Percentiles rank a stretch among this genome's conserved stretches.
These are phyloP conservation scores for Anoura caudifer DNA, from an alignment of 2,113 vertebrate species.

Conservation along the genomic window DNA sequence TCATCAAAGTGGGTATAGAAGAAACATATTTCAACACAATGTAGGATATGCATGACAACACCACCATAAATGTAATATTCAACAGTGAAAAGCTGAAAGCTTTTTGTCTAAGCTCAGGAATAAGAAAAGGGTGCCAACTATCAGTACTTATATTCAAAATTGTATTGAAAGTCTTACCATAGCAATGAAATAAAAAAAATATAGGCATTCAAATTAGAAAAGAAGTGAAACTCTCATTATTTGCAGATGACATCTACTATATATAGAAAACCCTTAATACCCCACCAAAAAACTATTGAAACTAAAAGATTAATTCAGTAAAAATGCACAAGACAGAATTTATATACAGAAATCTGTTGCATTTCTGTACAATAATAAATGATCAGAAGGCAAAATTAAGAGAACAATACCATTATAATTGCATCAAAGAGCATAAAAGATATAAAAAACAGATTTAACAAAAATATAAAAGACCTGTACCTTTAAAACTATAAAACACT, in stretches of 20 bases:
- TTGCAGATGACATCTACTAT: neutral
- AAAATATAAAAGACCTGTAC: neutral
- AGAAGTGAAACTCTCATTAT: neutral
- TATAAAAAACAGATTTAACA: neutral
- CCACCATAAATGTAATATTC: neutral
- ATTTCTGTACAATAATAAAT: neutral
- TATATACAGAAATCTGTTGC: neutral
- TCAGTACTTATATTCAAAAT: neutral
- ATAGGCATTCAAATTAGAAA: neutral
- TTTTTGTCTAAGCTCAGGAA: neutral
- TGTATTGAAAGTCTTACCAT: neutral
- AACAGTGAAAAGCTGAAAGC: neutral
- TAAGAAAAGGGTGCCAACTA: neutral
- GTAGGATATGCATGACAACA: neutral
- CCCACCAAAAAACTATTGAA: neutral
- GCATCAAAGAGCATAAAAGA: neutral
- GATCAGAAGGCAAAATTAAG: neutral
- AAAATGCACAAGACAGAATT: neutral
- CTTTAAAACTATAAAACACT: neutral
- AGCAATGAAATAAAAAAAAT: neutral
- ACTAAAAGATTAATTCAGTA: neutral
- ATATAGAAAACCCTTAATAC: neutral
- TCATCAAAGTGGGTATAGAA: neutral
- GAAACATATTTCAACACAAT: neutral
- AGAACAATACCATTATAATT: neutral